A percentile compares a stretch with the other conserved stretches of the same genome.
Evolutionary conservation across 1,140 invertebrate genomes (phyloP).

Genomic region (Drosophila truncata): DNA sequence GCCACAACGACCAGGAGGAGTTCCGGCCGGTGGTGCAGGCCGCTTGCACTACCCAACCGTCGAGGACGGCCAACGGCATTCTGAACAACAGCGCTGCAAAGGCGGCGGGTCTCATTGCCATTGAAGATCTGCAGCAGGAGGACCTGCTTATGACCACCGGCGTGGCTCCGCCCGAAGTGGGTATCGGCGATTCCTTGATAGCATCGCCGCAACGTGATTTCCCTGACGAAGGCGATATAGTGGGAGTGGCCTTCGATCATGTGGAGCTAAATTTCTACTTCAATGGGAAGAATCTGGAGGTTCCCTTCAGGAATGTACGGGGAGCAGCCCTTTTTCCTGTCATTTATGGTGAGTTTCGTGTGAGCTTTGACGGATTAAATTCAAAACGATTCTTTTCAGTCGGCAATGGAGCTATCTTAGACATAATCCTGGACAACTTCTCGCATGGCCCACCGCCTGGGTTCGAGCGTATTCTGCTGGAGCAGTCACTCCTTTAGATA

Average conservation of each 20-base stretch:
- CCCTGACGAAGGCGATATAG: slow-evolving; percentile 96
- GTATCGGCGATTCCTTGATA: slow-evolving; percentile 34
- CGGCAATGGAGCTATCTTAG: slow-evolving; percentile 98
- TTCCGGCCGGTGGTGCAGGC: slow-evolving; percentile 88
- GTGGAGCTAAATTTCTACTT: slow-evolving; percentile 98
- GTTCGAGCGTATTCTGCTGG: slow-evolving; percentile 98
- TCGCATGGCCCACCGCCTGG: slow-evolving; percentile 93
- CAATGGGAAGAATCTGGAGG: slow-evolving; percentile 95
- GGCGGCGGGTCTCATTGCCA: slow-evolving; percentile 75
- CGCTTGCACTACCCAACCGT: slow-evolving; percentile 51
- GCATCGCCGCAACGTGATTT: slow-evolving; percentile 83
- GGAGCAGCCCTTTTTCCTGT: slow-evolving; percentile 96
- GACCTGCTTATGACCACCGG: slow-evolving; percentile 86
- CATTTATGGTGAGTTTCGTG: slow-evolving; percentile 92
- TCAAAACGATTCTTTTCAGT: slow-evolving; percentile 89
- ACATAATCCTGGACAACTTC: slow-evolving; percentile 97
- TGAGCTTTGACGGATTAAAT: neutral
- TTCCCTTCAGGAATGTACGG: slow-evolving; percentile 94
- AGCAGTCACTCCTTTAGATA: slow-evolving; percentile 96
- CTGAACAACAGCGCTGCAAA: slow-evolving; percentile 82
- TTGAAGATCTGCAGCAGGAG: slow-evolving; percentile 85
- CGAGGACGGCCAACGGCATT: slow-evolving; percentile 85
- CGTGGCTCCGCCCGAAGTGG: slow-evolving; percentile 31
- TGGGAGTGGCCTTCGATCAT: slow-evolving; percentile 98
- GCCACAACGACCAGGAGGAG: slow-evolving; percentile 92